A percentile compares a stretch with the other conserved stretches of the same genome.
Evolutionary conservation across 2,888 invertebrate species (phyloP).

Genomic region (Pterobdella sp.): DNA sequence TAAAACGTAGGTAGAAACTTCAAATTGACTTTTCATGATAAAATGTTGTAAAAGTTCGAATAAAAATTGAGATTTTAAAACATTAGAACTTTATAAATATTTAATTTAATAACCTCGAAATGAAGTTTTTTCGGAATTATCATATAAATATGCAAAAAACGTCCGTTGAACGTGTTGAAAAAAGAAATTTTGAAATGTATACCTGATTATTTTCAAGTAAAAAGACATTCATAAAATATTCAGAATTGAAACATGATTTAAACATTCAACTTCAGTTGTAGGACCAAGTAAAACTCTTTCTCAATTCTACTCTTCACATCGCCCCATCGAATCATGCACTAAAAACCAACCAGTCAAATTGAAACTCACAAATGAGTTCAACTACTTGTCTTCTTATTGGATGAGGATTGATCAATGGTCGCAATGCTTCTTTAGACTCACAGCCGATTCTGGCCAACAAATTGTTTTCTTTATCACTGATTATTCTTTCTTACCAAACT

Average conservation of each 20-base stretch:
- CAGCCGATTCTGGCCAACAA: slow-evolving; percentile 26
- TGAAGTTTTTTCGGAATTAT: too few relatives aligned
- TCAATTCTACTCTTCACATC: not conserved
- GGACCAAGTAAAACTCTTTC: not conserved
- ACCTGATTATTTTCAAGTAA: too few relatives aligned
- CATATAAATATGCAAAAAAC: too few relatives aligned
- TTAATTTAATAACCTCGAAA: too few relatives aligned
- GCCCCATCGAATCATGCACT: slow-evolving; percentile 27
- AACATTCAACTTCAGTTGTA: not conserved
- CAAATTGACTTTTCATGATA: not conserved
- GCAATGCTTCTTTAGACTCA: slow-evolving; percentile 30
- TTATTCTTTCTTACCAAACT: slow-evolving; percentile 12
- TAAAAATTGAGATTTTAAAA: too few relatives aligned
- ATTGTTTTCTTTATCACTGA: slow-evolving; percentile 27
- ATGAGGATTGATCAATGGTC: slow-evolving; percentile 24
- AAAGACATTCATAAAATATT: too few relatives aligned
- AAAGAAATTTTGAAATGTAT: too few relatives aligned
- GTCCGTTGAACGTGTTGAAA: too few relatives aligned
- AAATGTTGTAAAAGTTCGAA: not conserved
- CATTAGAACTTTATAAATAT: too few relatives aligned
- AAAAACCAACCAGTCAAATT: slow-evolving; percentile 13
- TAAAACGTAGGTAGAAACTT: not conserved
- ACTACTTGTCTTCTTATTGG: slow-evolving; percentile 30
- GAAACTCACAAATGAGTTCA: slow-evolving; percentile 10
- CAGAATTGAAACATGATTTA: too few relatives aligned